phyloP scores from a whole-genome alignment of 23 tunicate genomes.

The Halocynthia roretzi region DNA sequence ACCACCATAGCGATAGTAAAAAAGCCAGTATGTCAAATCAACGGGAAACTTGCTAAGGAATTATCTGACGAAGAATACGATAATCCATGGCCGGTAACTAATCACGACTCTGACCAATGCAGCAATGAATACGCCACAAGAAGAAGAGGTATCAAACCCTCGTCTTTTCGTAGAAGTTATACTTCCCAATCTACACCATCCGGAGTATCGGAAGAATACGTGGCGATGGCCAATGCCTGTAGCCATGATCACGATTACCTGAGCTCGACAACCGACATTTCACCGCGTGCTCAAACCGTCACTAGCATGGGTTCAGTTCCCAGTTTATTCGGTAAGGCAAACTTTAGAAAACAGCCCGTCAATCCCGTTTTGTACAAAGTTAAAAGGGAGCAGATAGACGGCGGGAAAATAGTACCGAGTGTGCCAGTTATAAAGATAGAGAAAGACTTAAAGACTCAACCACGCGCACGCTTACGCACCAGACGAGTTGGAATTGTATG shows the following conservation, averaged over 20 bases:
- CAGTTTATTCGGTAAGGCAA: not conserved
- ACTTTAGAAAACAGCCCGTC: not conserved
- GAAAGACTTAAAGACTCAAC: not conserved
- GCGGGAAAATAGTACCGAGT: not conserved
- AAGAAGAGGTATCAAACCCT: too few species aligned
- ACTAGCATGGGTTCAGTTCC: too few species aligned
- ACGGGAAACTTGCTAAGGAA: too few species aligned
- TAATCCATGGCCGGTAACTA: too few species aligned
- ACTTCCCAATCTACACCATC: slow-evolving; percentile 38
- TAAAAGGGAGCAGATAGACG: slow-evolving; percentile 1
- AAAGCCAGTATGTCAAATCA: too few species aligned
- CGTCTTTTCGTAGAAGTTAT: too few species aligned
- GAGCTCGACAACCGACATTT: slow-evolving; percentile 2
- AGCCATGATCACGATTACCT: slow-evolving; percentile 83
- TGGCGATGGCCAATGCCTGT: slow-evolving; percentile 85
- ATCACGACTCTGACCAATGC: too few species aligned
- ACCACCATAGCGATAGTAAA: too few species aligned
- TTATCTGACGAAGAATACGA: too few species aligned
- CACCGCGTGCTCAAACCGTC: not conserved
- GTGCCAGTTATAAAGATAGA: not conserved
- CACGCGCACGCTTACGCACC: not conserved
- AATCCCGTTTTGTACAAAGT: not conserved
- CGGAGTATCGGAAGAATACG: slow-evolving; percentile 67
- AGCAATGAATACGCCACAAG: too few species aligned
- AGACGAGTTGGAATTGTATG: slow-evolving; percentile 9